Base-by-base conservation (phyloP, 2,888 invertebrate species). In the Scaptomyza parva region DNA sequence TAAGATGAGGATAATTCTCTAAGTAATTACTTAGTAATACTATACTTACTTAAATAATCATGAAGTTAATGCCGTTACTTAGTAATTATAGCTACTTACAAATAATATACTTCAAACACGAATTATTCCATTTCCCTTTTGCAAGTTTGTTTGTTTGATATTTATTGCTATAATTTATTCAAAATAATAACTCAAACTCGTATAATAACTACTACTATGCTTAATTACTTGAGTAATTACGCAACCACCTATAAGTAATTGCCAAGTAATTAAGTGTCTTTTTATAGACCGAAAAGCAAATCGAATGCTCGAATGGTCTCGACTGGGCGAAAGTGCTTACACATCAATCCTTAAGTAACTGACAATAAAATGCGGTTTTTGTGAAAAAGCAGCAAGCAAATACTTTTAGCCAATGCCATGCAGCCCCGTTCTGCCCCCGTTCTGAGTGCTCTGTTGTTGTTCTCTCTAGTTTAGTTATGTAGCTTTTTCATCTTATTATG, bases 331-430 rank as follows among this genome's bases (percentile, higher is more conserved):
- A 18, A 33, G 12, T 24, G 14, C 55, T 40, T 30, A 12, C n/a
- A n/a, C 48, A 61, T 41, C 24, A 40, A 11, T 22, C 28, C 20
- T 14, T 6, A 33, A 44, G 33, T 14, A 28, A 61, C 20, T 35
- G 22, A 28, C 52, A 51, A 58, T 53, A 41, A 44, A 70, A 69
- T 51, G 51, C 35, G 45, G 22, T 48, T 50, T 48, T 53, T 48
- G 18, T 22, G 12, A 47, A 37, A 43, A 37, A 43, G 43, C 33
- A 58, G 44, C 22, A 58, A 58, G 44, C 22, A 58, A 43, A 60
- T 70, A 64, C 70, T 73, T 35, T 33, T 65, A 52, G 57, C 57
- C 57, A 64, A 64, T 64, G 54, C 70, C 39, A 60, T 54, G 70
- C 64, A 75, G 70, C 53, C n/a, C n/a, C n/a, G n/a, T n/a, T 33